A percentile compares a stretch with the other conserved stretches of the same genome.
Evolutionary conservation across 2,797 vertebrate genomes (phyloP).

Genomic region (Acropternis orthonyx): DNA sequence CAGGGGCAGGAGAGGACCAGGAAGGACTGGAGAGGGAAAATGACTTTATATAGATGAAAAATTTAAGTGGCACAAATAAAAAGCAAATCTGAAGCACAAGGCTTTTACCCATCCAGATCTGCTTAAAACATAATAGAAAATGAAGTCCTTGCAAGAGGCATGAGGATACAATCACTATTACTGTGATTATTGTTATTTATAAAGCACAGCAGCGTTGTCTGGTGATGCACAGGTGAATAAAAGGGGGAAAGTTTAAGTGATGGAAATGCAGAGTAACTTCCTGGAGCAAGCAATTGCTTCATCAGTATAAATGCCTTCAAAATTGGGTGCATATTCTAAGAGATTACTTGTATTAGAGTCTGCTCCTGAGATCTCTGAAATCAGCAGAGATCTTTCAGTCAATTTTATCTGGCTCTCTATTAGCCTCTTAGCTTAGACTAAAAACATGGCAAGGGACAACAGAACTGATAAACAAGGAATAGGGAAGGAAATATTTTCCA

Average conservation of each 20-base stretch:
- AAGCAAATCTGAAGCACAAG: neutral
- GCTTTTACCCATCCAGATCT: neutral
- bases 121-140: neutral
- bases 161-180: neutral
- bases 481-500: neutral
- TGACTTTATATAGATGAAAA: neutral
- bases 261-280: slow-evolving; percentile 26
- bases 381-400: slow-evolving; percentile 3
- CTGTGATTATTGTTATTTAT: neutral
- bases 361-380: slow-evolving; percentile 10
- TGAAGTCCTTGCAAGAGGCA: neutral
- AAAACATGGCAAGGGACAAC: slow-evolving; percentile 6
- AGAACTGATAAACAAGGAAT: slow-evolving; percentile 1
- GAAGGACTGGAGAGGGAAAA: neutral
- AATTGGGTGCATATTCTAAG: neutral
- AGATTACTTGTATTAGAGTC: neutral
- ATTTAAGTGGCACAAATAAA: neutral
- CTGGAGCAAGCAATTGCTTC: neutral
- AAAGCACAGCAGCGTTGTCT: neutral
- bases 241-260: slow-evolving; percentile 1
- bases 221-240: neutral
- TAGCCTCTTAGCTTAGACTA: neutral
- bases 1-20: neutral
- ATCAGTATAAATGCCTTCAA: slow-evolving; percentile 9
- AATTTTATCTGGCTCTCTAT: slow-evolving; percentile 39